Base-by-base conservation (phyloP, 2,113 vertebrate species). In the Nothocercus nigrocapillus region DNA sequence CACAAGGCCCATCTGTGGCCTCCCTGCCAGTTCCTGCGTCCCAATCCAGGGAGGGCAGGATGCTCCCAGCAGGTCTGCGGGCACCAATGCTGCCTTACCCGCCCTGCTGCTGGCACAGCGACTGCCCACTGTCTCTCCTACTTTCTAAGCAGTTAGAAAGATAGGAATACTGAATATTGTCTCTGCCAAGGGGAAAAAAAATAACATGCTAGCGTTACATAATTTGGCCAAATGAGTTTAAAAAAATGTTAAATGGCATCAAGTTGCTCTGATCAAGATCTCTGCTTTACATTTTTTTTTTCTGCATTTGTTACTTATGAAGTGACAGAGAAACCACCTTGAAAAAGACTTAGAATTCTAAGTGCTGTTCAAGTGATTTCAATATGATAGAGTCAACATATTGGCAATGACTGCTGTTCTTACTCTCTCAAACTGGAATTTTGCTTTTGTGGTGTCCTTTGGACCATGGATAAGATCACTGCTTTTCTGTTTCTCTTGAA, bases 341-440 rank as follows among this genome's bases (percentile, higher is more conserved):
- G 49, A 21, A 49, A 49, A 49, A 11, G 49, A 49, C 49, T 49
- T 27, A 15, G 51, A 38, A n/a, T 44, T 16, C 15, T 44, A 73
- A 28, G 4, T 2, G 0, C 16, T 73, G 88, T 69, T 30, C 32
- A 89, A 90, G 85, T 36, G 6, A 3, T 67, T 30, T 25, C 44
- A 16, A 14, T 32, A 7, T 14, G 53, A 6, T 5, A 7, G 3
- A 2, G 10, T 28, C 38, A n/a, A 1, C 7, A 16, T 9, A n/a
- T 7, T 19, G 62, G 62, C 82, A 80, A 38, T 24, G 78, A 61
- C 3, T 34, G 32, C 34, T 22, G 22, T 4, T 62, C 8, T 25
- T 28, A 34, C 51, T 49, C 87, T 61, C 44, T 54, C 67, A 36
- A 16, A 2, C 1, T 7, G 63, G 7, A 69, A 24, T 32, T 74